Base-by-base conservation (phyloP, 2,113 vertebrate genomes). In the Cheilinus undulatus region DNA sequence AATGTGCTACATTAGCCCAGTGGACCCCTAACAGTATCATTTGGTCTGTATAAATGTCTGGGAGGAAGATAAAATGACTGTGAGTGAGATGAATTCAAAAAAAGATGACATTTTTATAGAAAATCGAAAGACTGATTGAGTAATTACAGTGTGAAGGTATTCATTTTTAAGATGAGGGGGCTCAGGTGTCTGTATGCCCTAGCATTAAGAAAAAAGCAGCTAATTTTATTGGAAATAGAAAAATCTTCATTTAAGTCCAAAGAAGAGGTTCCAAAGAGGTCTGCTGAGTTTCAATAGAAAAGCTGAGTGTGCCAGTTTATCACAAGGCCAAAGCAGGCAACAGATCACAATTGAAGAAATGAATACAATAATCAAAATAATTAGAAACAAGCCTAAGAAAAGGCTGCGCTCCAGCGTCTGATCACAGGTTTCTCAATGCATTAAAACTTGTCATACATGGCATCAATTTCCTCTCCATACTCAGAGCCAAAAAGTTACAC, bases 1-100 rank as follows among this genome's bases (percentile, higher is more conserved):
- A 36, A 71, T n/a, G 26, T 28, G 23, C 23, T 5, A 28, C 34
- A 70, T 64, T 61, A 65, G 53, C 42, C 52, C 10, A 27, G 34
- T 51, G 20, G 43, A 45, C 38, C 30, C 20, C 49, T 17, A 19
- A 36, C 26, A 38, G 34, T 54, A 30, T 17, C 59, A 30, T 69
- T 43, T 20, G 23, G 24, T 15, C 11, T 4, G 26, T 3, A n/a
- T 60, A 38, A 67, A 28, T 7, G 7, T 62, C 32, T 38, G 13
- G 7, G 36, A 22, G 30, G 69, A 27, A 40, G 20, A n/a, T n/a
- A 0, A 3, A 8, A 43, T 43, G 40, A 51, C 45, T 56, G 17
- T 34, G 5, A 22, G 30, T 34, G 7, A 54, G 12, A 17, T 40
- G 17, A 3, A 42, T n/a, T 24, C 3, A 6, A 4, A 20, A 62